Evolutionary conservation across 2,888 invertebrate species (phyloP).

Genomic region (Apocheima hispidaria): DNA sequence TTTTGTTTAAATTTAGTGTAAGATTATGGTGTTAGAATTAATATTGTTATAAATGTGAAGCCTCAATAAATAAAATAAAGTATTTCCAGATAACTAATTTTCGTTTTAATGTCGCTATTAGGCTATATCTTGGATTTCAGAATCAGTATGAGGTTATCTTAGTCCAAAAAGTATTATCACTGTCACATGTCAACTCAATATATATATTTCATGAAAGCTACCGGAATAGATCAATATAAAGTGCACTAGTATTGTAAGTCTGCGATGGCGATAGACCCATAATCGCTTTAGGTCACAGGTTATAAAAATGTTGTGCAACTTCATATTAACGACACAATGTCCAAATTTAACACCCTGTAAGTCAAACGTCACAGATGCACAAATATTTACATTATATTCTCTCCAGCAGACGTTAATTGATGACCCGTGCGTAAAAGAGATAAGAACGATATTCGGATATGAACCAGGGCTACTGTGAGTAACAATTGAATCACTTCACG

Average conservation of each 20-base stretch:
- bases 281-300: not conserved
- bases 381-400: slow-evolving; percentile 44
- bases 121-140: not conserved
- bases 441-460: slow-evolving; percentile 39
- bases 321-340: slow-evolving; percentile 49
- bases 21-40: no score
- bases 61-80: no score
- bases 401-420: slow-evolving; percentile 49
- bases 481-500: slow-evolving; percentile 24
- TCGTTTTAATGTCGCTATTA: not conserved
- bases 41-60: no score
- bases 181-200: not conserved
- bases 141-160: no score
- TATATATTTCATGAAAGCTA: no score
- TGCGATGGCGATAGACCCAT: not conserved
- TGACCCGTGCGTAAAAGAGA: slow-evolving; percentile 42
- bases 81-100: no score
- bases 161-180: no score
- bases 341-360: slow-evolving; percentile 48
- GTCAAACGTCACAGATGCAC: slow-evolving; percentile 45
- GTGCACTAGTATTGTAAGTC: not conserved
- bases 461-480: not conserved
- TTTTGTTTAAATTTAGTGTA: no score
- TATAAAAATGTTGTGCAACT: slow-evolving; percentile 40
- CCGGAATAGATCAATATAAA: not conserved